phyloP scores from a whole-genome alignment of 1,140 invertebrate genomes.

The Zophobas atratus region DNA sequence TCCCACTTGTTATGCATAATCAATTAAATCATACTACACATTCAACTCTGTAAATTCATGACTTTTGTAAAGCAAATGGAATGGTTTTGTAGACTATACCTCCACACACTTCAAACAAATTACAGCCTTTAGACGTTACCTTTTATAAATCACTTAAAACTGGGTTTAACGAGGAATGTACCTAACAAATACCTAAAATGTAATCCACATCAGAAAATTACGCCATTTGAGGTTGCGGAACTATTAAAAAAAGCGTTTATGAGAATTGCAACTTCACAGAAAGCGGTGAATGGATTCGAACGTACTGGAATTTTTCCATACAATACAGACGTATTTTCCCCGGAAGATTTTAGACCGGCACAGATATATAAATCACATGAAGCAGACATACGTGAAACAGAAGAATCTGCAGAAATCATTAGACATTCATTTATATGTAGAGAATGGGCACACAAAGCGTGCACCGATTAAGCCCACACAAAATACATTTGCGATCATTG shows the following conservation, averaged over 20 bases:
- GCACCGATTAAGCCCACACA: too few relatives aligned
- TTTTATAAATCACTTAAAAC: conserved; percentile 65
- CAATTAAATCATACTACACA: conserved; percentile 60
- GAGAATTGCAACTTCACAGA: conserved; percentile 45
- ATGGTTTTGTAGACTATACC: conserved; percentile 63
- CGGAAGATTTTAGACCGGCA: conserved; percentile 52
- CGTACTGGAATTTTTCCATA: conserved; percentile 61
- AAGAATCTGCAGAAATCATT: too few relatives aligned
- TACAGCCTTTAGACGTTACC: conserved; percentile 65
- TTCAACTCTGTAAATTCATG: conserved; percentile 50
- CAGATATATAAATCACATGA: conserved; percentile 1
- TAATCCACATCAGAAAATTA: conserved; percentile 51
- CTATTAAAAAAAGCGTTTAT: conserved; percentile 55
- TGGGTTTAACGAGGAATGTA: conserved; percentile 61
- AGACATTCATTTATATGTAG: too few relatives aligned
- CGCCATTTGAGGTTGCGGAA: conserved; percentile 51
- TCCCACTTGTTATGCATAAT: conserved; percentile 61
- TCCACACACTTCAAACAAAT: conserved; percentile 62
- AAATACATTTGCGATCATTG: too few relatives aligned
- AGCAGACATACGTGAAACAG: too few relatives aligned
- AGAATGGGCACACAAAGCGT: too few relatives aligned
- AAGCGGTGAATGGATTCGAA: conserved; percentile 55
- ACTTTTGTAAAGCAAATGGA: conserved; percentile 60
- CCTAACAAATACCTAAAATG: conserved; percentile 48
- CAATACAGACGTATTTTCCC: conserved; percentile 60